These are phyloP conservation scores for Drosophila prolongata DNA, from an alignment of 2,888 invertebrate species.

Conservation along the genomic window DNA sequence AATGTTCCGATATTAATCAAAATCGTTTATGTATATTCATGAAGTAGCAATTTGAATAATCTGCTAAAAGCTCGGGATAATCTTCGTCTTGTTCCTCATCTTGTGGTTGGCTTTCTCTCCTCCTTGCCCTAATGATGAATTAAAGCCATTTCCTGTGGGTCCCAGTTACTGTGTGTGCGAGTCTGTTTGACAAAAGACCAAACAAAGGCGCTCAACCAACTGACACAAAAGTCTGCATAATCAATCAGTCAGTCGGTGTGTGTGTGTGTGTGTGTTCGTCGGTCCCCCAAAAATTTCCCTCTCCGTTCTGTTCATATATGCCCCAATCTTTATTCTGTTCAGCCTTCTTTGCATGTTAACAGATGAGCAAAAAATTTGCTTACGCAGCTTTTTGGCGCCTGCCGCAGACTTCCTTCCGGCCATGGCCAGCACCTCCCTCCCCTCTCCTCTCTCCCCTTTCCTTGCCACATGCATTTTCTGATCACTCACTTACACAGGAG, in stretches of 20 bases:
- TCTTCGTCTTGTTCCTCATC: slow-evolving; percentile 12
- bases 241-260: slow-evolving; percentile 63
- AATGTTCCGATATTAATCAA: slow-evolving; percentile 30
- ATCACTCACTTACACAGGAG: slow-evolving; percentile 1
- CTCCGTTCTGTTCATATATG: not conserved
- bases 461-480: slow-evolving; percentile 7
- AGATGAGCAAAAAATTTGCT: slow-evolving; percentile 51
- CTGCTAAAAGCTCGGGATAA: slow-evolving; percentile 38
- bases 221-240: slow-evolving; percentile 77
- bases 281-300: not conserved
- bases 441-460: not conserved
- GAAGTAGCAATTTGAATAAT: slow-evolving; percentile 47
- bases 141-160: slow-evolving; percentile 57
- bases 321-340: slow-evolving; percentile 30
- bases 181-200: slow-evolving; percentile 32
- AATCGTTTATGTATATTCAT: slow-evolving; percentile 45
- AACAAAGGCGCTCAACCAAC: slow-evolving; percentile 63
- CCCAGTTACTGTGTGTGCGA: not conserved
- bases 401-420: slow-evolving; percentile 61
- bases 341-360: slow-evolving; percentile 39
- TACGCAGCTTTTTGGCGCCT: slow-evolving; percentile 67
- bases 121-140: slow-evolving; percentile 68
- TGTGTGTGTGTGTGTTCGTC: too few species aligned
- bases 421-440: slow-evolving; percentile 6
- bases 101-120: slow-evolving; percentile 22